Conservation (phyloP, 1,140 invertebrate genomes). For the Megalonaias nervosa region DNA sequence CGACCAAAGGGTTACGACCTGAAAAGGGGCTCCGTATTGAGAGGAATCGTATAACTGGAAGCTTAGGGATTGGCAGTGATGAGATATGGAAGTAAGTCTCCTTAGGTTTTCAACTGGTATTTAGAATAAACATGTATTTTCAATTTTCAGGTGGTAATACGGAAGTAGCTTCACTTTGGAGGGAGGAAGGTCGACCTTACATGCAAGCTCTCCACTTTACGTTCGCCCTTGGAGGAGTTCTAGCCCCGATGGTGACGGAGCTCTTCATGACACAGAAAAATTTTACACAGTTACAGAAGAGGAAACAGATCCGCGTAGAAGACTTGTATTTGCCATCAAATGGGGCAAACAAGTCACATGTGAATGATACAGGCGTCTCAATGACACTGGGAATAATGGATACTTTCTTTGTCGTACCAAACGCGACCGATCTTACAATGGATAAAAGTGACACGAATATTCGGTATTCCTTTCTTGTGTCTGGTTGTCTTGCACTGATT, state of each 20-base stretch:
- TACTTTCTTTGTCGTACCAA: background rate
- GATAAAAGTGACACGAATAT: conserved; percentile 10
- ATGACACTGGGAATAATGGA: background rate
- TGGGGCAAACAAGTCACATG: background rate
- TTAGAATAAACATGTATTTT: background rate
- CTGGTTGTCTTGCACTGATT: conserved; percentile 26
- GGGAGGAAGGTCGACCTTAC: conserved; percentile 33
- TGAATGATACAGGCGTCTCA: background rate
- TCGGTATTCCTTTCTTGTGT: conserved; percentile 40
- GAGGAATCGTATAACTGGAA: too few species aligned
- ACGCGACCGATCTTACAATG: background rate
- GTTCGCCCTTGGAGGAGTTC: conserved; percentile 49
- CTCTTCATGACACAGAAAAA: conserved; percentile 42
- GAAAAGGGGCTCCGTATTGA: too few species aligned
- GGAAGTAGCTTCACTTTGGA: conserved; percentile 48
- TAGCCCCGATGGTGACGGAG: conserved; percentile 49
- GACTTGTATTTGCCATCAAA: background rate
- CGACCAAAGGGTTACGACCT: too few species aligned
- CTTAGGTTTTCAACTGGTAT: too few species aligned
- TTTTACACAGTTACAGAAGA: background rate
- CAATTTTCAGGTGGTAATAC: conserved; percentile 52
- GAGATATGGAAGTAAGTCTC: too few species aligned
- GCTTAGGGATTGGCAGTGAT: too few species aligned
- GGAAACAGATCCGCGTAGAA: background rate
- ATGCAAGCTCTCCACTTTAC: conserved; percentile 54